Evolutionary conservation across 2,888 invertebrate genomes (phyloP).

Genomic region (Priocnemis perturbator): DNA sequence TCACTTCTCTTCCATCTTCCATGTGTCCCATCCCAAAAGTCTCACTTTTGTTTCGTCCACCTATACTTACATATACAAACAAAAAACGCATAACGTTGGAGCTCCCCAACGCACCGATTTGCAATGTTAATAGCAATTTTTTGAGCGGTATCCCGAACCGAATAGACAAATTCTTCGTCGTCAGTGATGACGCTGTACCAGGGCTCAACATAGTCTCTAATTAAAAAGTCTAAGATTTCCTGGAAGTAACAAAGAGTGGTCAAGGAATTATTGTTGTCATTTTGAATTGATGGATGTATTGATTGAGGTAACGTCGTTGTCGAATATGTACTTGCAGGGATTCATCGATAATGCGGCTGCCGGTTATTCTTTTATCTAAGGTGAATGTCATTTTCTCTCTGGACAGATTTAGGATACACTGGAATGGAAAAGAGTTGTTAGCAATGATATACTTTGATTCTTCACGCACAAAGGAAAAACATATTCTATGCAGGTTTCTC

Average conservation of each 20-base stretch:
- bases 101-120: conserved; percentile 74
- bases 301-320: neutral
- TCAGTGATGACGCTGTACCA: conserved; percentile 83
- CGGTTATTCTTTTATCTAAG: conserved; percentile 83
- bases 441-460: too few relatives aligned
- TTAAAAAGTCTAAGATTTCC: conserved; percentile 87
- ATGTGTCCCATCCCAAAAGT: too few relatives aligned
- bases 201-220: conserved; percentile 88
- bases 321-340: conserved; percentile 80
- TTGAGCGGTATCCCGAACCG: conserved; percentile 83
- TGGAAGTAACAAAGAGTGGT: conserved; percentile 31
- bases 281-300: conserved; percentile 3
- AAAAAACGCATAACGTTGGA: neutral
- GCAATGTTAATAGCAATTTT: conserved; percentile 82
- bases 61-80: neutral
- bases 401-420: conserved; percentile 66
- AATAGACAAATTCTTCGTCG: conserved; percentile 85
- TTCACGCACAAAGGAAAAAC: neutral
- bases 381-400: conserved; percentile 71
- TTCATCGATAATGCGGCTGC: conserved; percentile 90
- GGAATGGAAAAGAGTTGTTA: conserved; percentile 40
- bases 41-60: too few relatives aligned
- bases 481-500: neutral
- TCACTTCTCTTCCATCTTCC: too few relatives aligned
- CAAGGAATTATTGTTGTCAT: neutral